phyloP scores from a whole-genome alignment of 1,140 invertebrate species.

The Drosophila varians region DNA sequence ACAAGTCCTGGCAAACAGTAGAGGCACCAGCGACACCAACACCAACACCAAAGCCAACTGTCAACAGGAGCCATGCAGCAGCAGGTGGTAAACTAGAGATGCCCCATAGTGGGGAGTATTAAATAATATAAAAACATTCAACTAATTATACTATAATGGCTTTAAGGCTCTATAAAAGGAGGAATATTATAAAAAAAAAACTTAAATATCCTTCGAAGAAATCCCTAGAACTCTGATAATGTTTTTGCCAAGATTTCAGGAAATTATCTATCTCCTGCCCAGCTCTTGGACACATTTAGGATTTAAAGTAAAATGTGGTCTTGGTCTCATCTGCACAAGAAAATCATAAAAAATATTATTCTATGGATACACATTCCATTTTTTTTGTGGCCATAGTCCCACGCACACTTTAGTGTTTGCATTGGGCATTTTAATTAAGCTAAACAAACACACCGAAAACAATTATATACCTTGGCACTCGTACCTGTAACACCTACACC shows the following conservation, averaged over 20 bases:
- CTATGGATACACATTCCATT: conserved; percentile 8
- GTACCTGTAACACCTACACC: not conserved
- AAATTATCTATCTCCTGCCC: conserved; percentile 14
- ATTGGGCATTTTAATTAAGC: conserved; percentile 70
- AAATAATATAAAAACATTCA: not conserved
- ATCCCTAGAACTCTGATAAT: not conserved
- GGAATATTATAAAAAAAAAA: too few relatives aligned
- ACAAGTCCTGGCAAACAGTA: conserved; percentile 22
- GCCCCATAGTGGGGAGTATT: conserved; percentile 16
- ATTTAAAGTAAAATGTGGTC: not conserved
- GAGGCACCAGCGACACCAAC: conserved; percentile 1
- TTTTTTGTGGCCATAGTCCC: conserved; percentile 19
- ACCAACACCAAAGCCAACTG: conserved; percentile 12
- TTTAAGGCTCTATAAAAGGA: too few relatives aligned
- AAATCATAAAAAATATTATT: conserved; percentile 12
- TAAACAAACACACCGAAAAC: conserved; percentile 57
- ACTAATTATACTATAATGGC: too few relatives aligned
- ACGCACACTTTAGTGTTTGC: conserved; percentile 49
- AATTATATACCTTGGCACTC: conserved; percentile 24
- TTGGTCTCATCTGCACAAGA: not conserved
- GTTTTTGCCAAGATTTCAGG: not conserved
- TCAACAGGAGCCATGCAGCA: conserved; percentile 31
- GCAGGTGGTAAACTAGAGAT: conserved; percentile 48
- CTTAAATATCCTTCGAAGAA: not conserved
- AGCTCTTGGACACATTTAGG: conserved; percentile 9